These are phyloP conservation scores for Knipowitschia caucasica DNA, from an alignment of 2,797 vertebrate genomes.

Conservation along the genomic window DNA sequence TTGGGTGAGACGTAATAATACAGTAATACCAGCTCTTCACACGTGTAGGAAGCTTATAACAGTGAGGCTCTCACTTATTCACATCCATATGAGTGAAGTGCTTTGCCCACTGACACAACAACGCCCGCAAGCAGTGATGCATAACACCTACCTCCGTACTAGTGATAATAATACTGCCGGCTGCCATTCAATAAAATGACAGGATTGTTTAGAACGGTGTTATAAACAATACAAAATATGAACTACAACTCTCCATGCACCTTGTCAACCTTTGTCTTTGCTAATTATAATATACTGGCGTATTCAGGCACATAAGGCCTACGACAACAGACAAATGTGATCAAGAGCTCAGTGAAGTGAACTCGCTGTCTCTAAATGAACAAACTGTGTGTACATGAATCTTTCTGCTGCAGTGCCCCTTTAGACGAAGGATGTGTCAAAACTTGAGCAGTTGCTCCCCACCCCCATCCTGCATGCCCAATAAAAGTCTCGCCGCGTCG, in stretches of 20 bases:
- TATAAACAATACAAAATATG: background rate
- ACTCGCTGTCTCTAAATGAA: conserved; percentile 22
- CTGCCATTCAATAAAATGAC: too few species aligned
- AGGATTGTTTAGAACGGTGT: too few species aligned
- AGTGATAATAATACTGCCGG: too few species aligned
- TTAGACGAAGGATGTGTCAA: conserved; percentile 64
- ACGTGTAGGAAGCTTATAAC: background rate
- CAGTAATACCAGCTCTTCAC: background rate
- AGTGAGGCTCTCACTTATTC: too few species aligned
- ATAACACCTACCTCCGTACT: too few species aligned
- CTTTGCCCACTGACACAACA: too few species aligned
- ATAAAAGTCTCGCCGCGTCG: conserved; percentile 67
- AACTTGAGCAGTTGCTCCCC: conserved; percentile 73
- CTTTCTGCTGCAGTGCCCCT: conserved; percentile 42
- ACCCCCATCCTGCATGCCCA: conserved; percentile 61
- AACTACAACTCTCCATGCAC: background rate
- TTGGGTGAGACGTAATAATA: background rate
- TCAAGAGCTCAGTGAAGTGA: conserved; percentile 1
- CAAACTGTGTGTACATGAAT: conserved; percentile 9
- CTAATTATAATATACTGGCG: background rate
- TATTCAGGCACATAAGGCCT: conserved; percentile 45
- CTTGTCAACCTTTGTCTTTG: background rate
- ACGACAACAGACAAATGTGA: conserved; percentile 20
- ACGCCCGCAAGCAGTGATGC: too few species aligned
- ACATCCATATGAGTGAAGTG: too few species aligned